Conservation (phyloP, 2,888 invertebrate genomes). For the Cheilosia variabilis region DNA sequence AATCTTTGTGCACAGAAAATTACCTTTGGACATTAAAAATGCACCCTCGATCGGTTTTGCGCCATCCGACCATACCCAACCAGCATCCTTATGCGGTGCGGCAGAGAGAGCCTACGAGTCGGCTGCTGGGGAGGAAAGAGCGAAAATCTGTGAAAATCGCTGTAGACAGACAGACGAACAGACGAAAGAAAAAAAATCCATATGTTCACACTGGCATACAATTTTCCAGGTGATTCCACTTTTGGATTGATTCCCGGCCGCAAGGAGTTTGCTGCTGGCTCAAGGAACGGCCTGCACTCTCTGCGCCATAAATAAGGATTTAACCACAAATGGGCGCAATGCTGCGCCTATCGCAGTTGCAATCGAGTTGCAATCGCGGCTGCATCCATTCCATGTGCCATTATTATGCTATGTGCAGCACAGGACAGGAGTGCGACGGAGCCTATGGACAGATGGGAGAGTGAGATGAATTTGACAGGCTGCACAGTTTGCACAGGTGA, state of each 20-base stretch:
- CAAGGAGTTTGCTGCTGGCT: conserved; percentile 30
- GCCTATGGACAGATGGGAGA: conserved; percentile 59
- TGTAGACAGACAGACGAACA: conserved; percentile 61
- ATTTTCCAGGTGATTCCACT: conserved; percentile 73
- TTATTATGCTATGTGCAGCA: conserved; percentile 44
- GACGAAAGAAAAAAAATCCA: not conserved
- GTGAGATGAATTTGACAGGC: conserved; percentile 69
- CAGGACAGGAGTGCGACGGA: conserved; percentile 10
- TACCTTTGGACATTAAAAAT: conserved; percentile 71
- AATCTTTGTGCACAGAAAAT: conserved; percentile 68
- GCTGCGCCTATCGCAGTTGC: conserved; percentile 64
- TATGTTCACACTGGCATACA: conserved; percentile 42
- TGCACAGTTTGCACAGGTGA: conserved; percentile 69
- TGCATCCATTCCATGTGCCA: conserved; percentile 44
- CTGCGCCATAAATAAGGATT: conserved; percentile 68
- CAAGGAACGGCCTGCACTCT: conserved; percentile 13
- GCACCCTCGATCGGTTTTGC: conserved; percentile 63
- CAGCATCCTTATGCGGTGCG: conserved; percentile 47
- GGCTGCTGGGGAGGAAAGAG: conserved; percentile 7
- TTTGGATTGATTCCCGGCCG: conserved; percentile 72
- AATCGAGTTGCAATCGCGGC: conserved; percentile 60
- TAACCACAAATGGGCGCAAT: conserved; percentile 70
- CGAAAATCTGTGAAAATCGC: conserved; percentile 73
- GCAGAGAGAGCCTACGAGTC: conserved; percentile 11
- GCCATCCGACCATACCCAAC: conserved; percentile 18